phyloP scores from a whole-genome alignment of 1,140 invertebrate species.

The Drosophila lacertosa region DNA sequence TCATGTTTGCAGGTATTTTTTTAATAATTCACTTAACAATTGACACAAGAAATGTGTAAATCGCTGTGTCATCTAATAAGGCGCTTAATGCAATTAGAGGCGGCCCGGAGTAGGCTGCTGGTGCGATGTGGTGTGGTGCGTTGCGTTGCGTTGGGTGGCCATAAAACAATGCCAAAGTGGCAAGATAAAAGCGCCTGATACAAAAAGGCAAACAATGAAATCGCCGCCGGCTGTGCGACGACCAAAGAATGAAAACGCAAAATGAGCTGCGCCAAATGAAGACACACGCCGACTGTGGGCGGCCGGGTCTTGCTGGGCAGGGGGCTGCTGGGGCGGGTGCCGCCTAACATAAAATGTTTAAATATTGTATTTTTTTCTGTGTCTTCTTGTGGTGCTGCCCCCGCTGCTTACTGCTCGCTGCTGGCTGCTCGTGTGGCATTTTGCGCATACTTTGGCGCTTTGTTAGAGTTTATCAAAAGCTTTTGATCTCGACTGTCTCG shows the following conservation, averaged over 20 bases:
- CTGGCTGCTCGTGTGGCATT: constrained; percentile 33
- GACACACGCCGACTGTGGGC: constrained; percentile 21
- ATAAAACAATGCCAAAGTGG: constrained; percentile 73
- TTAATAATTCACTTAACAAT: constrained; percentile 30
- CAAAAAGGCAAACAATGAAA: constrained; percentile 72
- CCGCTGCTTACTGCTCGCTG: background rate
- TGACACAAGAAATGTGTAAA: constrained; percentile 66
- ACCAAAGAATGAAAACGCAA: constrained; percentile 58
- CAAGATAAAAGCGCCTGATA: constrained; percentile 66
- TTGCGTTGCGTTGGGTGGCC: constrained; percentile 6
- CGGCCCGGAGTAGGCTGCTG: background rate
- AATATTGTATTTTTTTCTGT: constrained; percentile 46
- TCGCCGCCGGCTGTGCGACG: constrained; percentile 49
- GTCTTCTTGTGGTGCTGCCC: constrained; percentile 13
- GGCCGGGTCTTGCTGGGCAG: background rate
- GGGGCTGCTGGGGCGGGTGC: background rate
- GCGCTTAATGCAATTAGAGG: constrained; percentile 68
- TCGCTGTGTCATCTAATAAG: constrained; percentile 73
- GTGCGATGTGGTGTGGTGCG: background rate
- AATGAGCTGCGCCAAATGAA: constrained; percentile 63
- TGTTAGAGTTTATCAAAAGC: constrained; percentile 54
- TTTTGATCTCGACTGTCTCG: constrained; percentile 46
- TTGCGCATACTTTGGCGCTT: constrained; percentile 51
- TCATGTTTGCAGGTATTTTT: constrained; percentile 1
- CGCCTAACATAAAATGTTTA: constrained; percentile 52